Conservation (phyloP, 2,888 invertebrate genomes). For the Meliscaeva auricollis region DNA sequence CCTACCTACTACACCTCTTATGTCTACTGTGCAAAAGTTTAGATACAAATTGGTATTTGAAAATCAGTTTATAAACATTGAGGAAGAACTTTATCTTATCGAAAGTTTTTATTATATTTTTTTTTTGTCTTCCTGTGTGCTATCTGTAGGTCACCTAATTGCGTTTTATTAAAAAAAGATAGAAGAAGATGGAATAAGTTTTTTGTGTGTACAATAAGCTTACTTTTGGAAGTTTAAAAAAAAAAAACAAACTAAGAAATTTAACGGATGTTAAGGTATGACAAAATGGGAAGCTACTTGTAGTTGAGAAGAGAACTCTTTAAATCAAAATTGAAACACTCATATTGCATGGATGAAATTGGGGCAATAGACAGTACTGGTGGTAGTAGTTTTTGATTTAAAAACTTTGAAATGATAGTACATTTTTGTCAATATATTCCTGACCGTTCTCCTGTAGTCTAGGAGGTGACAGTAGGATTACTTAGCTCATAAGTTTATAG, state of each 20-base stretch:
- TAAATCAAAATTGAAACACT: not conserved
- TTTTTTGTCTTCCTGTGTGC: not conserved
- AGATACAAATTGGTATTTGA: constrained; percentile 73
- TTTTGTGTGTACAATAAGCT: constrained; percentile 6
- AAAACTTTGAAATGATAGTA: not conserved
- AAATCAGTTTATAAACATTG: constrained; percentile 63
- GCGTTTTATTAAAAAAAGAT: constrained; percentile 25
- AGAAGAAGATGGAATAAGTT: constrained; percentile 20
- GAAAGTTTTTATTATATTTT: constrained; percentile 15
- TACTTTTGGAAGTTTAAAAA: constrained; percentile 8
- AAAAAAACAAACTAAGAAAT: not conserved
- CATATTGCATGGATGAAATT: not conserved
- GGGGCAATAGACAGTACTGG: no score
- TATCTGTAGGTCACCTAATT: constrained; percentile 29
- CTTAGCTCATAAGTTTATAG: no score
- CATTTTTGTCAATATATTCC: no score
- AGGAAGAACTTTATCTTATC: constrained; percentile 40
- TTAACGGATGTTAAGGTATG: not conserved
- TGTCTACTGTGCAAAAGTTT: constrained; percentile 29
- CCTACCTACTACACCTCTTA: not conserved
- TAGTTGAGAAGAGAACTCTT: not conserved
- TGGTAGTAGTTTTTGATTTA: not conserved
- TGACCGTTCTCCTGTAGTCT: no score
- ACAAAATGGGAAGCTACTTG: not conserved
- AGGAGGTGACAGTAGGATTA: no score